Evolutionary conservation across 2,888 invertebrate species (phyloP), one percentile per base, ranked within the genome.

Genomic region (Synergus umbraculus): DNA sequence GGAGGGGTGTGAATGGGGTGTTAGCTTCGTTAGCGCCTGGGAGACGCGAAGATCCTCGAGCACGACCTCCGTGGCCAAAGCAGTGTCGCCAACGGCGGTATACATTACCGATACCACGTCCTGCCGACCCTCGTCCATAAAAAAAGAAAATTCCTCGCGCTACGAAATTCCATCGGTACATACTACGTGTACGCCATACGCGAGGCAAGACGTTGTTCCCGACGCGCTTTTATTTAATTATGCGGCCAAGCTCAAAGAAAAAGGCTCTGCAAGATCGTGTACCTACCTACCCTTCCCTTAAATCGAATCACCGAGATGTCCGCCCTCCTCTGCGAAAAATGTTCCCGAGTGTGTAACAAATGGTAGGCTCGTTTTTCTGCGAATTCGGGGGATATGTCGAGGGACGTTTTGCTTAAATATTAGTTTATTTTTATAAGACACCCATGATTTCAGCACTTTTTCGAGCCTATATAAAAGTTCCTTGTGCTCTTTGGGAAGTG

Each of bases 11-110:
- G 76, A 76, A 85, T 79, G 79, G 82, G 84, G 84, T 85, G 88
- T 85, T 82, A 85, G 82, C 86, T 89, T 89, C 89, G 88, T 88
- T 88, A 89, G 88, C 86, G 87, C 86, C 84, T 79, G 79, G 76
- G 73, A 79, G 82, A 81, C 79, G 78, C 77, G 64, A 64, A 73
- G 78, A 80, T 76, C 69, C 44, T 76, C 64, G 83, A 76, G 81
- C 83, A 83, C 83, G 87, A 86, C 83, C 86, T 83, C 83, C 78
- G 76, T 65, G 79, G 66, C 76, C 58, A 64, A 76, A 78, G 78
- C 73, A 76, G 63, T 76, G 79, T 79, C 79, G 46, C 79, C 66
- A 76, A 76, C 76, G 58, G 49, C 76, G 82, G 81, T 81, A 79
- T 82, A 82, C 82, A 79, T 83, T 83, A 81, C 81, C 81, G 54